Evolutionary conservation across 2,797 vertebrate species (phyloP).

Genomic region (Rhincodon typus): DNA sequence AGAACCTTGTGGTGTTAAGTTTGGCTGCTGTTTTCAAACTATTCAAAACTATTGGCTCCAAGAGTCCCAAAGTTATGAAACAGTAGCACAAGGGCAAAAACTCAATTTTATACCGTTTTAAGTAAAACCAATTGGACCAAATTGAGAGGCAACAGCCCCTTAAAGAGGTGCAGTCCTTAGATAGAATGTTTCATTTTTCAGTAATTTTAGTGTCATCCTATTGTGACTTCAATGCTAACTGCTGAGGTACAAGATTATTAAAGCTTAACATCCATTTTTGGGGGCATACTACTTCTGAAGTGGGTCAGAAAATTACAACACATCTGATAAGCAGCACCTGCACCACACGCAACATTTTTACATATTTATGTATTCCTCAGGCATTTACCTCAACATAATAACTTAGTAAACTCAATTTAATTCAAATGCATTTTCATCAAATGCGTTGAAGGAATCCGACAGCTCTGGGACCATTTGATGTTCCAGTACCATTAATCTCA

Average conservation of each 20-base stretch:
- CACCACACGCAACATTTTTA: background rate
- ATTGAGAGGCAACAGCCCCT: too few relatives aligned
- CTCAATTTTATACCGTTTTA: too few relatives aligned
- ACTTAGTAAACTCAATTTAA: slow-evolving; percentile 28
- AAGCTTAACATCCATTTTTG: background rate
- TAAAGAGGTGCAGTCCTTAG: too few relatives aligned
- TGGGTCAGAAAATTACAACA: too few relatives aligned
- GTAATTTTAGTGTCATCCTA: background rate
- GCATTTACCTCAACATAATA: background rate
- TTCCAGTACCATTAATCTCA: slow-evolving; percentile 35
- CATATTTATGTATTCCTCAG: slow-evolving; percentile 11
- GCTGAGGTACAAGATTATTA: background rate
- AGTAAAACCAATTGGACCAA: too few relatives aligned
- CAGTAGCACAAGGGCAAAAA: too few relatives aligned
- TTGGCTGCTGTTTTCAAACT: background rate
- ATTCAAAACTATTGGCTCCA: background rate
- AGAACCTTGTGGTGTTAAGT: background rate
- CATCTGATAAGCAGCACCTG: background rate
- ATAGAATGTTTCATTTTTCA: background rate
- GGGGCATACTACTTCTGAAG: background rate
- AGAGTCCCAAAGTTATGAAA: background rate
- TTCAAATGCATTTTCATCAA: slow-evolving; percentile 33
- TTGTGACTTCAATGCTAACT: background rate
- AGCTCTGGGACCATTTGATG: slow-evolving; percentile 31
- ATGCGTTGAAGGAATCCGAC: slow-evolving; percentile 17